phyloP scores from a whole-genome alignment of 2,888 invertebrate genomes.

The Lottia scabra region DNA sequence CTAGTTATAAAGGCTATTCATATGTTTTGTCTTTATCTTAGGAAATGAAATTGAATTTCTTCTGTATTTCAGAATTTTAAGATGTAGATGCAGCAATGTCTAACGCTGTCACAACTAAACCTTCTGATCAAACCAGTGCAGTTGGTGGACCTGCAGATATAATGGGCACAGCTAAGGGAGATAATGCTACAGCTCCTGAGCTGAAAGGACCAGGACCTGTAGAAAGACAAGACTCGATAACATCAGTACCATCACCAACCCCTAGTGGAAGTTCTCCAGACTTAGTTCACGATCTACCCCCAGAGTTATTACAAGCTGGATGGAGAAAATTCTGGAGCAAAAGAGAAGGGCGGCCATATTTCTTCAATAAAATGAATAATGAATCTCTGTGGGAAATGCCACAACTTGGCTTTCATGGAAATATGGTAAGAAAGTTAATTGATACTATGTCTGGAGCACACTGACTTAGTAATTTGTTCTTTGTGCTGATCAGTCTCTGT shows the following conservation, averaged over 20 bases:
- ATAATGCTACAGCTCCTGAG: background rate
- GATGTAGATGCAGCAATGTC: too few species aligned
- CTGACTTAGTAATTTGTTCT: too few species aligned
- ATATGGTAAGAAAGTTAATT: slow-evolving; percentile 13
- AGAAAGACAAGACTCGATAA: background rate
- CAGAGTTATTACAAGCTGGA: slow-evolving; percentile 84
- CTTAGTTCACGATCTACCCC: slow-evolving; percentile 73
- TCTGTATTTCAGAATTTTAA: too few species aligned
- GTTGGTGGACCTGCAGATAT: background rate
- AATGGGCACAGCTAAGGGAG: background rate
- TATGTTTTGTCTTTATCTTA: too few species aligned
- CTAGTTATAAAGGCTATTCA: too few species aligned
- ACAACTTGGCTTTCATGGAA: slow-evolving; percentile 69
- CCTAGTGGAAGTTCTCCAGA: slow-evolving; percentile 44
- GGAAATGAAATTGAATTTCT: too few species aligned
- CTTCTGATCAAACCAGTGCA: background rate
- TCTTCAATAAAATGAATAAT: slow-evolving; percentile 95
- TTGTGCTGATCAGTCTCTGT: too few species aligned
- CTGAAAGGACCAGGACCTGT: background rate
- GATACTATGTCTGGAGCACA: too few species aligned
- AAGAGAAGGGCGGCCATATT: slow-evolving; percentile 93
- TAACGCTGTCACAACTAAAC: background rate
- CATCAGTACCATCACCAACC: slow-evolving; percentile 31
- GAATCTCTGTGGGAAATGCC: slow-evolving; percentile 99
- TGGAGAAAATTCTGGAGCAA: slow-evolving; percentile 98